Evolutionary conservation across 2,113 vertebrate species (phyloP), one percentile per base, ranked within the genome.

Genomic region (Callorhinus ursinus): DNA sequence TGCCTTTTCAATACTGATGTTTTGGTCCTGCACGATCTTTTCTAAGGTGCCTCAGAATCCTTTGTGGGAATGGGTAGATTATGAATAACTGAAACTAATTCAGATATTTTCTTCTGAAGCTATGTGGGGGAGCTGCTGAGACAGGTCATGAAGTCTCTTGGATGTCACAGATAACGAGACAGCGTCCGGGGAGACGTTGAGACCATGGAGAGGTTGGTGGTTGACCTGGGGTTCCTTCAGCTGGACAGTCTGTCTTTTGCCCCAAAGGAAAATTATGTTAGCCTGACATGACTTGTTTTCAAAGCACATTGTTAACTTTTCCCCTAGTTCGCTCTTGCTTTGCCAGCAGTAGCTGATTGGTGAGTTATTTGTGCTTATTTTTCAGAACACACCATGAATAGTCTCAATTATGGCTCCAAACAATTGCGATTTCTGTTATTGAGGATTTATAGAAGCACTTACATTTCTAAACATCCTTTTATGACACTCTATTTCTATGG

Each of bases 401-500:
- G 82, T 87, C 76, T 83, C 92, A 89, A 90, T 93, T 79, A 96
- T 69, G 88, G 61, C 65, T 93, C 59, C 74, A 85, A 89, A 96
- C 92, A 95, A 98, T 83, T 76, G 31, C 0, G 9, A 76, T 85
- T 42, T 55, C 89, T 94, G 39, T 96, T 93, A 92, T 5, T 89
- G 90, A 95, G 92, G 97, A 95, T 96, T 98, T 97, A 96, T 91
- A 80, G 94, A 96, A 69, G 63, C 1, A 18, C 80, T 95, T 90
- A 72, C 26, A 4, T 92, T 96, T 97, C 97, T 96, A 96, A 96
- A 96, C 88, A 96, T 84, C 72, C 74, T 96, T 96, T 97, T 92
- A 96, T 90, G 82, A 92, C 21, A 93, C 82, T 88, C 83, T 21
- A 96, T 97, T 96, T 98, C 97, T 96, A 90, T 96, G 95, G 94